Evolutionary conservation across 1,140 invertebrate genomes (phyloP).

Genomic region (Battus philenor): DNA sequence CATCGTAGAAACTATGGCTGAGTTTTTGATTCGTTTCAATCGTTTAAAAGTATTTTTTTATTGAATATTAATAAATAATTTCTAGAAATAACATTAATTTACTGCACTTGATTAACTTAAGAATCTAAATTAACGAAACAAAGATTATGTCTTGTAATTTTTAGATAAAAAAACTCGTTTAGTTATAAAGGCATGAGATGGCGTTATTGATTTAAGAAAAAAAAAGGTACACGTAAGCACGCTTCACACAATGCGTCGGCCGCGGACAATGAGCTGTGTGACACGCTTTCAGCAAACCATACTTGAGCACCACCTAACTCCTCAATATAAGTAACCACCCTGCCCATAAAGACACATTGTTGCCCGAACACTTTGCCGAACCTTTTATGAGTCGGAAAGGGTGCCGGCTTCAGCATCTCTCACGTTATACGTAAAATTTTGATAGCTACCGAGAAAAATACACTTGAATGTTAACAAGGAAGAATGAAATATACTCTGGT

Average conservation of each 20-base stretch:
- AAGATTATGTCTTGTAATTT: too few species aligned
- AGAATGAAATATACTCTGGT: neutral
- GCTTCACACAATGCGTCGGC: constrained; percentile 42
- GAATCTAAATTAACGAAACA: too few species aligned
- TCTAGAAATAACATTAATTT: too few species aligned
- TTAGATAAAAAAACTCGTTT: too few species aligned
- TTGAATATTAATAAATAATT: too few species aligned
- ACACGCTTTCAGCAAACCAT: constrained; percentile 22
- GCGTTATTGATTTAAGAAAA: constrained; percentile 1
- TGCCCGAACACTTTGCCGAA: constrained; percentile 21
- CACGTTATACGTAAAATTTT: constrained; percentile 1
- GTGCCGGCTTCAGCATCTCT: neutral
- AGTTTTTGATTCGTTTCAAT: too few species aligned
- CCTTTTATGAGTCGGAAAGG: constrained; percentile 2
- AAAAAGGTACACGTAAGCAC: constrained; percentile 3
- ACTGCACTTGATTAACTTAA: too few species aligned
- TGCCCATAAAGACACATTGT: constrained; percentile 42
- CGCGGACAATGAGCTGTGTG: constrained; percentile 39
- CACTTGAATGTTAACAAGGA: neutral
- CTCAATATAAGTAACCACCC: constrained; percentile 23
- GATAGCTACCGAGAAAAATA: neutral
- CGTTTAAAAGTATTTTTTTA: too few species aligned
- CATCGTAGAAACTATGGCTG: too few species aligned
- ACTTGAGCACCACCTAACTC: constrained; percentile 17
- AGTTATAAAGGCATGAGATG: too few species aligned